A percentile compares a stretch with the other conserved stretches of the same genome.
These are phyloP conservation scores for Diprion similis DNA, from an alignment of 1,140 invertebrate genomes.

Conservation along the genomic window DNA sequence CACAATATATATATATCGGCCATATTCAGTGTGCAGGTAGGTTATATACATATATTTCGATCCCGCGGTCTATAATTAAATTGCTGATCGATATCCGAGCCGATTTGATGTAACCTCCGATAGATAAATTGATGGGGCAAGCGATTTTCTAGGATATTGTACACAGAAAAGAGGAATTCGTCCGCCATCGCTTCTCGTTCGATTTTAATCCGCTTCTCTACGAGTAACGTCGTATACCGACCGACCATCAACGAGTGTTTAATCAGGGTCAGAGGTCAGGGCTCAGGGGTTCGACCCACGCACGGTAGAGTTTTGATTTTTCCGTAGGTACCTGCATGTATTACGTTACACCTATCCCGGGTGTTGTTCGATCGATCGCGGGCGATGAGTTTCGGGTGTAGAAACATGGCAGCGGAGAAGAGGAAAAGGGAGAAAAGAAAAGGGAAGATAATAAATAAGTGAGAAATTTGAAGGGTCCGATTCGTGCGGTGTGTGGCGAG, in stretches of 20 bases:
- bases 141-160: too few species aligned
- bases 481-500: not conserved
- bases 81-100: conserved; percentile 1
- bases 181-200: not conserved
- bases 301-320: not conserved
- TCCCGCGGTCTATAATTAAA: not conserved
- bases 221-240: not conserved
- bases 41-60: not conserved
- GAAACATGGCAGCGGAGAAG: conserved; percentile 16
- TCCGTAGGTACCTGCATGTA: not conserved
- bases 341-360: too few species aligned
- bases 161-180: not conserved
- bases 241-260: not conserved
- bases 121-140: not conserved
- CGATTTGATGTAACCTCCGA: not conserved
- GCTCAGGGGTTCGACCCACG: not conserved
- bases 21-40: not conserved
- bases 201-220: not conserved
- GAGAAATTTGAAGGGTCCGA: not conserved
- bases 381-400: too few species aligned
- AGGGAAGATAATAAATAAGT: conserved; percentile 2
- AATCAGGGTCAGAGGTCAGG: not conserved
- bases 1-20: not conserved
- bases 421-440: conserved; percentile 13
- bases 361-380: too few species aligned